phyloP scores from a whole-genome alignment of 2,113 vertebrate species.

The Gymnobelideus leadbeateri region DNA sequence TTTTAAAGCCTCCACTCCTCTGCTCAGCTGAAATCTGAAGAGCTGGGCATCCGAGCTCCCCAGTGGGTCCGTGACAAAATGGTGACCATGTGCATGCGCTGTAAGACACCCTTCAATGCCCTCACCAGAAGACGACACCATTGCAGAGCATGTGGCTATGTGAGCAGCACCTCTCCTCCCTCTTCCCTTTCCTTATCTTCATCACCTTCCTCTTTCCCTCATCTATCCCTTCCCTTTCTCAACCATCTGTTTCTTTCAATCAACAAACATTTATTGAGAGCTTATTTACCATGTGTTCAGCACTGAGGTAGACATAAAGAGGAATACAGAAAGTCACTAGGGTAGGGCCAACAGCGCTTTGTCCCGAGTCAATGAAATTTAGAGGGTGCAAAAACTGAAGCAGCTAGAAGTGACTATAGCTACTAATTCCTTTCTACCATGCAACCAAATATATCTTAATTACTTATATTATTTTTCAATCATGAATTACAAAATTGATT shows the following conservation, averaged over 20 bases:
- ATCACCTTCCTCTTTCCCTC: background rate
- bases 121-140: conserved; percentile 85
- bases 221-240: background rate
- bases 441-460: no score
- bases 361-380: background rate
- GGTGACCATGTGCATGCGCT: conserved; percentile 90
- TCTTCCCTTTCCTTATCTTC: background rate
- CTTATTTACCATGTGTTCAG: background rate
- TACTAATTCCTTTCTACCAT: background rate
- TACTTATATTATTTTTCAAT: background rate
- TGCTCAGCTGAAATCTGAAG: conserved; percentile 71
- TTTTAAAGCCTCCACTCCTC: rapidly evolving
- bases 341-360: background rate
- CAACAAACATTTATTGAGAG: background rate
- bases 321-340: background rate
- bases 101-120: conserved; percentile 85
- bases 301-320: background rate
- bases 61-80: conserved; percentile 88
- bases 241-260: background rate
- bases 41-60: conserved; percentile 85
- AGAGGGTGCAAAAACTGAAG: background rate
- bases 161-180: conserved; percentile 61
- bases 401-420: background rate
- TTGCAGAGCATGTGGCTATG: conserved; percentile 86
- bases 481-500: background rate